Conservation (phyloP, 2,888 invertebrate genomes). For the Dryadula phaetusa region DNA sequence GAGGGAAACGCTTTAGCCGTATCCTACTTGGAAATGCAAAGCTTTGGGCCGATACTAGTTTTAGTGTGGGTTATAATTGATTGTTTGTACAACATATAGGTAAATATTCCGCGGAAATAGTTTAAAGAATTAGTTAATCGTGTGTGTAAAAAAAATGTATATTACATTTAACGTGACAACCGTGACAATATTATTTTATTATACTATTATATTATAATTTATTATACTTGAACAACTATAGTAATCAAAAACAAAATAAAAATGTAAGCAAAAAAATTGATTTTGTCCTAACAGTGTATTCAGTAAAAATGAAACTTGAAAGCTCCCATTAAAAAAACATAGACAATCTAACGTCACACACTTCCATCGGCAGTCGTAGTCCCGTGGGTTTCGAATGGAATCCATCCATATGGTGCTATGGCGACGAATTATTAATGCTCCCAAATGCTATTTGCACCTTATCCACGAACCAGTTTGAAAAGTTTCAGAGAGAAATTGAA, state of each 20-base stretch:
- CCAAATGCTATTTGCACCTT: constrained; percentile 51
- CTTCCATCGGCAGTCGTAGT: constrained; percentile 39
- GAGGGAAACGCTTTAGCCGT: constrained; percentile 19
- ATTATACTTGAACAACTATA: background rate
- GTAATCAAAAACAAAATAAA: background rate
- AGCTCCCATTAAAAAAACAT: constrained; percentile 18
- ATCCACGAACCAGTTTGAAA: constrained; percentile 46
- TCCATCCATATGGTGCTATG: constrained; percentile 55
- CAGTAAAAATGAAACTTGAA: background rate
- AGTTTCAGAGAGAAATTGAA: constrained; percentile 47
- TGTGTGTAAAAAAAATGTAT: no score
- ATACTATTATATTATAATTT: background rate
- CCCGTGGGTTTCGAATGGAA: constrained; percentile 54
- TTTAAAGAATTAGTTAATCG: no score
- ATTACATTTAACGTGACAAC: no score
- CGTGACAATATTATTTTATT: background rate
- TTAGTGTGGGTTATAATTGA: background rate
- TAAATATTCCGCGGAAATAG: no score
- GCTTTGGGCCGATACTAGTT: background rate
- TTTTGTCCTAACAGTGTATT: background rate
- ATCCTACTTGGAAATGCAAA: constrained; percentile 7
- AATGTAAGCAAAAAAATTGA: background rate
- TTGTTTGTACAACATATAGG: no score
- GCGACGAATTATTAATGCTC: constrained; percentile 60
- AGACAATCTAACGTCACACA: constrained; percentile 18